Conservation (phyloP, 2,113 vertebrate genomes). For the Clarias magur region DNA sequence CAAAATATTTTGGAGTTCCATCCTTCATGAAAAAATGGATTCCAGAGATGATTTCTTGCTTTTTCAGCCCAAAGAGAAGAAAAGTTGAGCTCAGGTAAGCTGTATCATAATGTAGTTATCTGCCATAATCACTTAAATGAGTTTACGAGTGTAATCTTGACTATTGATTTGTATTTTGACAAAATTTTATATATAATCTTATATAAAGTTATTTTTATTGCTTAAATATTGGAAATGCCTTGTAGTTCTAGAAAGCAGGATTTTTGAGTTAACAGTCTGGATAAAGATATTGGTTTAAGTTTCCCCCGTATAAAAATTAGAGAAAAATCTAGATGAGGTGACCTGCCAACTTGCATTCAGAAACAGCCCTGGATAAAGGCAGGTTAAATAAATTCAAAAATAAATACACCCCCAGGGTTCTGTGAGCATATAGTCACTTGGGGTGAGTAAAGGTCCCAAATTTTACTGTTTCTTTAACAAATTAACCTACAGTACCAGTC, state of each 20-base stretch:
- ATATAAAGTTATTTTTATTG: no score
- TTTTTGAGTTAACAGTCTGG: neutral
- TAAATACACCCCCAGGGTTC: neutral
- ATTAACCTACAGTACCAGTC: no score
- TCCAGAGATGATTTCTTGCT: slow-evolving; percentile 1
- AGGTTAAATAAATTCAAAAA: neutral
- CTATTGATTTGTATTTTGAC: neutral
- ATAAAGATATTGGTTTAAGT: neutral
- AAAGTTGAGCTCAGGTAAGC: neutral
- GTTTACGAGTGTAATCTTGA: neutral
- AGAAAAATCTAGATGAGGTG: neutral
- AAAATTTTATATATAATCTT: no score
- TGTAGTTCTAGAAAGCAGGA: neutral
- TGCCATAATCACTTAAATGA: neutral
- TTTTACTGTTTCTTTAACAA: no score
- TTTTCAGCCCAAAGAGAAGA: neutral
- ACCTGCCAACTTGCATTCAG: neutral
- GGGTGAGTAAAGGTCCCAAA: neutral
- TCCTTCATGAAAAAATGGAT: neutral
- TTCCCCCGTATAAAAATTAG: neutral
- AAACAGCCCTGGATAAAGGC: neutral
- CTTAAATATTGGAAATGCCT: neutral
- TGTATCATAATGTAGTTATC: neutral
- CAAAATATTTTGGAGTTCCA: neutral
- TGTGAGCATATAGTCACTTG: neutral